These are phyloP conservation scores for Diaphora mendica DNA, from an alignment of 2,888 invertebrate genomes.

Conservation along the genomic window DNA sequence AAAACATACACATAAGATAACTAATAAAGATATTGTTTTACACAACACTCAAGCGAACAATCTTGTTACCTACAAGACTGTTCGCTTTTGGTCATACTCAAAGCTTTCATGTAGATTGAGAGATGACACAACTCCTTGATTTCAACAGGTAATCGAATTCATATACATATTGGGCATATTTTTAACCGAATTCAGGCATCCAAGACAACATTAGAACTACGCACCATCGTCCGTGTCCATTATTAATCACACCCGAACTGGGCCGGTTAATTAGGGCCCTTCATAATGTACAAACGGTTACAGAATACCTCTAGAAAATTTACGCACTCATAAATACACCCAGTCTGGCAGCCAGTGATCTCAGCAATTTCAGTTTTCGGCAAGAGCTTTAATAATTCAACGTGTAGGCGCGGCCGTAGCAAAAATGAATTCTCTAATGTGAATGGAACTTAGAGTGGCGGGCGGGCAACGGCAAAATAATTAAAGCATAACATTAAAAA, in stretches of 20 bases:
- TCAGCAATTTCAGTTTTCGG: constrained; percentile 84
- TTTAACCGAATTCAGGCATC: constrained; percentile 23
- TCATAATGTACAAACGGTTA: constrained; percentile 83
- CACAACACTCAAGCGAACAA: too few relatives aligned
- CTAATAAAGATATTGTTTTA: too few relatives aligned
- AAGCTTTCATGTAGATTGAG: background rate
- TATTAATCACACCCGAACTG: constrained; percentile 61
- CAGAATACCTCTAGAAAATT: constrained; percentile 78
- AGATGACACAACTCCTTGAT: background rate
- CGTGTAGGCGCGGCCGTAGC: constrained; percentile 61
- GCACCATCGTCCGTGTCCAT: constrained; percentile 54
- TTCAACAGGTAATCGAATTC: constrained; percentile 18
- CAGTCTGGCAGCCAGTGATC: constrained; percentile 69
- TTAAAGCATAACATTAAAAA: constrained; percentile 86
- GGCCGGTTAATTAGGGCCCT: constrained; percentile 82
- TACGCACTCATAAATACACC: constrained; percentile 79
- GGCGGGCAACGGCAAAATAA: constrained; percentile 80
- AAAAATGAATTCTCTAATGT: constrained; percentile 86
- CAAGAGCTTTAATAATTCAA: constrained; percentile 65
- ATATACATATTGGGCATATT: constrained; percentile 19
- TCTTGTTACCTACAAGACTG: background rate
- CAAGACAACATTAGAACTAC: constrained; percentile 57
- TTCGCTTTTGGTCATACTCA: background rate
- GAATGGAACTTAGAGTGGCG: constrained; percentile 80
- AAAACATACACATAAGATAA: too few relatives aligned